Evolutionary conservation across 2,888 invertebrate genomes (phyloP).

Genomic region (Tiliacea aurago): DNA sequence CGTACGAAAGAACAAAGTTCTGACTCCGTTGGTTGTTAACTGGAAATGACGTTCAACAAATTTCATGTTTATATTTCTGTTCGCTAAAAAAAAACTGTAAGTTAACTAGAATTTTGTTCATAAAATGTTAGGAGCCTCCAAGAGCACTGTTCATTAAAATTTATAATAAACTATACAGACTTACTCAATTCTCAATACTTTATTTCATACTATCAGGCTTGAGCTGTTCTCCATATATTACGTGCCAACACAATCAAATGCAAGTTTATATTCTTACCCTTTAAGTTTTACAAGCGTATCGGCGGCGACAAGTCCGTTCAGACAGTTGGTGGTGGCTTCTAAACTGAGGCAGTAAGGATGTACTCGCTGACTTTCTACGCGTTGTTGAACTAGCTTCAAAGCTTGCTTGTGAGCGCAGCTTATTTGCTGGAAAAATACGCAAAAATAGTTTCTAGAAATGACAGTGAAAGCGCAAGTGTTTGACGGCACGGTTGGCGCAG

Average conservation of each 20-base stretch:
- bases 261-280: constrained; percentile 64
- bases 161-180: not conserved
- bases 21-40: not conserved
- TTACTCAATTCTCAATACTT: no score
- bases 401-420: constrained; percentile 87
- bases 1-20: not conserved
- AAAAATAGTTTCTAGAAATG: not conserved
- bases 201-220: not conserved
- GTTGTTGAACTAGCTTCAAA: constrained; percentile 90
- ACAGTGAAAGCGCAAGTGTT: not conserved
- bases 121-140: not conserved
- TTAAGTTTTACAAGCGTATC: constrained; percentile 78
- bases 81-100: not conserved
- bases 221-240: not conserved
- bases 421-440: constrained; percentile 62
- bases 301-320: constrained; percentile 87
- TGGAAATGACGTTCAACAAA: not conserved
- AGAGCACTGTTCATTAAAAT: not conserved
- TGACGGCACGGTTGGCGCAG: no score
- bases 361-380: constrained; percentile 88
- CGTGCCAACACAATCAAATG: not conserved
- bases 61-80: not conserved
- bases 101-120: not conserved
- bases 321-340: constrained; percentile 91
- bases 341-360: constrained; percentile 94